phyloP scores from a whole-genome alignment of 2,113 vertebrate genomes.

The Malurus elegans region DNA sequence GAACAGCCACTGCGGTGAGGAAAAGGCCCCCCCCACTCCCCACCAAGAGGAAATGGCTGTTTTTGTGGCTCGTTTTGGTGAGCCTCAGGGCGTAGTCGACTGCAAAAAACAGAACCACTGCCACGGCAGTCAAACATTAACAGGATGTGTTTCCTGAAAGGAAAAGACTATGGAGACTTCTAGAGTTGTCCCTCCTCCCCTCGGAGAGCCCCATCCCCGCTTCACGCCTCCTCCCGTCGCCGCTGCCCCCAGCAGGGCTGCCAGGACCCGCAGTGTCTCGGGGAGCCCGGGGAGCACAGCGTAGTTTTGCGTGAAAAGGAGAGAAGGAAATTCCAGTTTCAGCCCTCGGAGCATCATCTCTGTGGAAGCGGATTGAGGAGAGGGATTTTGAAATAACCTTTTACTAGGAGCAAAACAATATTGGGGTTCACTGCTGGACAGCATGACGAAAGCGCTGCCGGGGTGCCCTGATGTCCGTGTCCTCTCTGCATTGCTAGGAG shows the following conservation, averaged over 20 bases:
- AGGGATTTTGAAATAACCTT: neutral
- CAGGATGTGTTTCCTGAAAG: slow-evolving; percentile 99
- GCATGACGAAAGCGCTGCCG: rapidly evolving
- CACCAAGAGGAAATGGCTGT: slow-evolving; percentile 77
- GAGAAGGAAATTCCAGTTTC: neutral
- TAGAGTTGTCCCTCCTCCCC: slow-evolving; percentile 70
- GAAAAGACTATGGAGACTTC: slow-evolving; percentile 77
- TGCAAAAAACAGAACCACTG: slow-evolving; percentile 80
- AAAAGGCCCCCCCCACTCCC: slow-evolving; percentile 59
- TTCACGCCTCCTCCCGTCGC: neutral
- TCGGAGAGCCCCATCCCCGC: neutral
- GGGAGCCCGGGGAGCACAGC: neutral
- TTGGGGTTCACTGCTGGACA: neutral
- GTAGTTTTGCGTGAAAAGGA: neutral
- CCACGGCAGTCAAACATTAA: slow-evolving; percentile 79
- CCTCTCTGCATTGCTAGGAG: neutral
- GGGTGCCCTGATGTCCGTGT: neutral
- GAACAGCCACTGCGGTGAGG: slow-evolving; percentile 53
- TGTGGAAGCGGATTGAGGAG: neutral
- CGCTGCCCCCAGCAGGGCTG: neutral
- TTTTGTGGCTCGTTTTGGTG: slow-evolving; percentile 78
- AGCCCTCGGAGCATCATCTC: neutral
- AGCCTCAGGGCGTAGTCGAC: slow-evolving; percentile 77
- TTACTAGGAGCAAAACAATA: neutral
- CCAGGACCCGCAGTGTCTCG: rapidly evolving